Evolutionary conservation across 2,888 invertebrate genomes (phyloP).

Genomic region (Tetragonisca angustula): DNA sequence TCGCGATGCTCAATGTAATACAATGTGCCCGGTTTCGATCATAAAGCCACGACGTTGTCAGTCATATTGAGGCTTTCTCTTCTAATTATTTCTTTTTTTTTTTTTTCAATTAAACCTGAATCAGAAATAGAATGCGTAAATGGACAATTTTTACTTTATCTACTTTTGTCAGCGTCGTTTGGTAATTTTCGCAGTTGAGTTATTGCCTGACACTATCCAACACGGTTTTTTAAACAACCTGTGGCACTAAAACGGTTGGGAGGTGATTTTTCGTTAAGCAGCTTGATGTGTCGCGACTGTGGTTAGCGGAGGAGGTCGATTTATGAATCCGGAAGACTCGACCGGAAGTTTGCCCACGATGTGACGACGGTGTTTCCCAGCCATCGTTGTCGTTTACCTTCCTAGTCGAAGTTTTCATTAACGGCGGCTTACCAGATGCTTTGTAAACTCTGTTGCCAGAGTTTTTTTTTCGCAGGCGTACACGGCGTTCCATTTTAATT

Average conservation of each 20-base stretch:
- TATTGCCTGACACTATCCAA: too few relatives aligned
- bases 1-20: too few relatives aligned
- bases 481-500: not conserved
- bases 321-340: slow-evolving; percentile 49
- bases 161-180: slow-evolving; percentile 22
- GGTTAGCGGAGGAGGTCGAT: slow-evolving; percentile 32
- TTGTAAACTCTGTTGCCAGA: not conserved
- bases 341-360: slow-evolving; percentile 10
- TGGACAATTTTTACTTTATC: too few relatives aligned
- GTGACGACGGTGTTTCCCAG: not conserved
- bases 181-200: not conserved
- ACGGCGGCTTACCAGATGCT: not conserved
- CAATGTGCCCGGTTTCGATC: too few relatives aligned
- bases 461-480: not conserved
- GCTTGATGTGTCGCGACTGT: slow-evolving; percentile 60
- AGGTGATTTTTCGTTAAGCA: slow-evolving; percentile 63
- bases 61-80: too few relatives aligned
- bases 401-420: slow-evolving; percentile 14
- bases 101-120: too few relatives aligned
- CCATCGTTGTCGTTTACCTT: not conserved
- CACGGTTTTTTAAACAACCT: too few relatives aligned
- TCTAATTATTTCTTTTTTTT: too few relatives aligned
- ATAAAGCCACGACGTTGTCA: too few relatives aligned
- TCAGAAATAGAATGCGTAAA: too few relatives aligned
- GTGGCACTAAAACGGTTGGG: not conserved